phyloP scores from a whole-genome alignment of 1,140 invertebrate species.

The Radopholus similis region DNA sequence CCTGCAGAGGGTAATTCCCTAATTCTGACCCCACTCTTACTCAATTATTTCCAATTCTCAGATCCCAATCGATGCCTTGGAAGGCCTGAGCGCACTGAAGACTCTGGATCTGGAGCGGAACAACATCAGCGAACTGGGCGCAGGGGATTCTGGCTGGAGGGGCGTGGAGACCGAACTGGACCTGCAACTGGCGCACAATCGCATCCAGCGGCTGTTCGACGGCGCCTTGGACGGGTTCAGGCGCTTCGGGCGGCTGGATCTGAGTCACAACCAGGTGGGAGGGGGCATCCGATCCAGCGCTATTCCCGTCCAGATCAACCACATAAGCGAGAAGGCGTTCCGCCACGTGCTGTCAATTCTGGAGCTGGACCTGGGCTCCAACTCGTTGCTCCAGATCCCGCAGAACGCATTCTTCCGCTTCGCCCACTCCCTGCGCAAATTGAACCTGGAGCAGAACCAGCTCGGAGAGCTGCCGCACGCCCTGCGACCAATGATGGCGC shows the following conservation, averaged over 20 bases:
- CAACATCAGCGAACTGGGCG: slow-evolving; percentile 33
- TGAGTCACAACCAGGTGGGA: slow-evolving; percentile 41
- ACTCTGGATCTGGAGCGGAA: slow-evolving; percentile 39
- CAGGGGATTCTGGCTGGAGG: slow-evolving; percentile 30
- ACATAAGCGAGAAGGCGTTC: slow-evolving; percentile 30
- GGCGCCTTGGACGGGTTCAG: slow-evolving; percentile 33
- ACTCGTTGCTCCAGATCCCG: slow-evolving; percentile 32
- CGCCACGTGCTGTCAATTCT: slow-evolving; percentile 7
- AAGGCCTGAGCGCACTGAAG: slow-evolving; percentile 16
- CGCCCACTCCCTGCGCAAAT: slow-evolving; percentile 29
- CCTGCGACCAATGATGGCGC: slow-evolving; percentile 14
- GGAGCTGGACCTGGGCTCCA: slow-evolving; percentile 37
- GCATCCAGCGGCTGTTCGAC: slow-evolving; percentile 18
- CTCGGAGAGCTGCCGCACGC: slow-evolving; percentile 27
- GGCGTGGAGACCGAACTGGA: slow-evolving; percentile 26
- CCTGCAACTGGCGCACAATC: slow-evolving; percentile 28
- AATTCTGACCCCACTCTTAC: neutral
- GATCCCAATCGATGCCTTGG: slow-evolving; percentile 38
- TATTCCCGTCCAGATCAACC: slow-evolving; percentile 24
- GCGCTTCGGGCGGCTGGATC: slow-evolving; percentile 26
- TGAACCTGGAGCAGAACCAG: slow-evolving; percentile 40
- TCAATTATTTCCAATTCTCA: slow-evolving; percentile 11
- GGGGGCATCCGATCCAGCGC: neutral
- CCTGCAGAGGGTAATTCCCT: slow-evolving; percentile 25
- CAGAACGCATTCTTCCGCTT: slow-evolving; percentile 37